Percentiles rank a stretch among this genome's conserved stretches.
Evolutionary conservation across 1,140 invertebrate genomes (phyloP).

Genomic region (Lucilia cuprina): DNA sequence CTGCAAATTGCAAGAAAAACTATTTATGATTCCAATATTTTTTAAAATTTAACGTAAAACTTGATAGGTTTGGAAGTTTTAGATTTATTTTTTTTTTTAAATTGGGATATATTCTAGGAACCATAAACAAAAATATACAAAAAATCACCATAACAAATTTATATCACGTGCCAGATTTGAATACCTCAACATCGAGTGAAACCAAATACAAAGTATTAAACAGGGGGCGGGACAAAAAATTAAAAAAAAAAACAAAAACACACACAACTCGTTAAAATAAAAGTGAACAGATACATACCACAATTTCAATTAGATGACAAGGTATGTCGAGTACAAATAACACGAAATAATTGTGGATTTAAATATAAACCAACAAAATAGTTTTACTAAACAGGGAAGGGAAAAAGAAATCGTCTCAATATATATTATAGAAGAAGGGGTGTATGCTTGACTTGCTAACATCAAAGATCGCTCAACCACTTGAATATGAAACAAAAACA

Average conservation of each 20-base stretch:
- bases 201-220: neutral
- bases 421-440: neutral
- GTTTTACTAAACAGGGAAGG: neutral
- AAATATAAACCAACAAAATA: neutral
- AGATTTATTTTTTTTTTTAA: too few relatives aligned
- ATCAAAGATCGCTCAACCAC: constrained; percentile 37
- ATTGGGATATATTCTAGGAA: too few relatives aligned
- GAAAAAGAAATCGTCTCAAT: neutral
- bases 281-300: neutral
- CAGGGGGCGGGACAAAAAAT: neutral
- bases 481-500: constrained; percentile 24
- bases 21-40: neutral
- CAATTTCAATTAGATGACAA: neutral
- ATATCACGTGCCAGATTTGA: constrained; percentile 12
- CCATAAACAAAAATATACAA: too few relatives aligned
- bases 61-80: too few relatives aligned
- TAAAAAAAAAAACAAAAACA: neutral
- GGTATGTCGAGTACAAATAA: neutral
- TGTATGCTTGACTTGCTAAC: constrained; percentile 34
- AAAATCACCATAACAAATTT: neutral
- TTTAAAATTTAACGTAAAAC: neutral
- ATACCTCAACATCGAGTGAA: neutral
- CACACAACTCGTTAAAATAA: neutral
- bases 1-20: too few relatives aligned
- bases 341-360: neutral